A percentile compares a stretch with the other conserved stretches of the same genome.
Conservation (phyloP, 2,888 invertebrate species). For the Callinectes sapidus region DNA sequence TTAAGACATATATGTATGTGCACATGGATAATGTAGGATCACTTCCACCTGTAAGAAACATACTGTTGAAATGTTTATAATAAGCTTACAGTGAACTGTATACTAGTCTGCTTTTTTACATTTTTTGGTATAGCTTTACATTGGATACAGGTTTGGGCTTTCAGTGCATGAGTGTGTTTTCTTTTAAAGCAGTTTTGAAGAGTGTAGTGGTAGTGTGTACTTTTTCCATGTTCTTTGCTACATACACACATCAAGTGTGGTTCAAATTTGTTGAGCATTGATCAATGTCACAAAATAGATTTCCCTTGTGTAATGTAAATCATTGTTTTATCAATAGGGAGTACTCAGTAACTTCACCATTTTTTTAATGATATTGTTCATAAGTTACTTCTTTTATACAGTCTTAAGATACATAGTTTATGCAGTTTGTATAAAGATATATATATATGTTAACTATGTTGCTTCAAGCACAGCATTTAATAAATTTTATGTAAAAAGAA, state of each 20-base stretch:
- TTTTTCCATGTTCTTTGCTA: background rate
- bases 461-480: background rate
- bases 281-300: background rate
- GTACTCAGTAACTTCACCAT: background rate
- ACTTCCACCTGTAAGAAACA: background rate
- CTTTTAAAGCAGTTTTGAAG: background rate
- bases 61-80: background rate
- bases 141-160: slow-evolving; percentile 4
- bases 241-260: background rate
- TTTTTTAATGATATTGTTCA: background rate
- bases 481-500: background rate
- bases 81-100: background rate
- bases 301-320: background rate
- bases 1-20: background rate
- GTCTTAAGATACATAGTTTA: background rate
- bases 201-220: background rate
- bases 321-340: background rate
- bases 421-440: background rate
- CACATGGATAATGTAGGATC: background rate
- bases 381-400: background rate
- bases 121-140: background rate
- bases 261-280: background rate
- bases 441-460: background rate
- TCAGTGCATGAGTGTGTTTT: background rate
- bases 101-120: background rate